Evolutionary conservation across 2,113 vertebrate species (phyloP).

Genomic region (Archocentrus centrarchus): DNA sequence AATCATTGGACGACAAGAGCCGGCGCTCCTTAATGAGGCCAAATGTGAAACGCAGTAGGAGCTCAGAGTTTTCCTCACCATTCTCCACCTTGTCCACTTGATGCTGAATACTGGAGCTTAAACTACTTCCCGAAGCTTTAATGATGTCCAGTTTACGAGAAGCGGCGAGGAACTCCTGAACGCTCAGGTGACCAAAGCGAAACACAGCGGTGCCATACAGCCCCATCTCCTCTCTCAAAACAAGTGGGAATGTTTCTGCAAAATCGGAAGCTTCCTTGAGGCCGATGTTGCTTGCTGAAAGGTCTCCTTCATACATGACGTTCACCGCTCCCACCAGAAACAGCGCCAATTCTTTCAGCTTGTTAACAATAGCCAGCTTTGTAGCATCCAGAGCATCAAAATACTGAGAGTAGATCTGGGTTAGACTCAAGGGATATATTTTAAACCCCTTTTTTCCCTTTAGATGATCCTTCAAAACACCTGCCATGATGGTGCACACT

Average conservation of each 20-base stretch:
- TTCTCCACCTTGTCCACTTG: slow-evolving; percentile 21
- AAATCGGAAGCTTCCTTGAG: slow-evolving; percentile 24
- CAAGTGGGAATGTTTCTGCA: slow-evolving; percentile 33
- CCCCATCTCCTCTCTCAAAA: slow-evolving; percentile 53
- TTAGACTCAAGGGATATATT: slow-evolving; percentile 41
- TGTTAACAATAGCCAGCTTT: neutral
- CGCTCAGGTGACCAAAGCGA: slow-evolving; percentile 50
- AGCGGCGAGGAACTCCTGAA: slow-evolving; percentile 64
- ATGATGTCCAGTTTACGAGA: slow-evolving; percentile 16
- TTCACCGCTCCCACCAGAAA: neutral
- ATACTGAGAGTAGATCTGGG: slow-evolving; percentile 29
- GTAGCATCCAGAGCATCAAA: neutral
- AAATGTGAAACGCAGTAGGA: slow-evolving; percentile 53
- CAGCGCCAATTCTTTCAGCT: slow-evolving; percentile 47
- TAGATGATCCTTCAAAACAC: slow-evolving; percentile 33
- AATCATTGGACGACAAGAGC: neutral
- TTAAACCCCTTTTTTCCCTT: slow-evolving; percentile 6
- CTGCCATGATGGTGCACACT: slow-evolving; percentile 54
- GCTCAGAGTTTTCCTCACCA: neutral
- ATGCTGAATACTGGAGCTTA: rapidly evolving
- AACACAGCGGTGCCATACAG: slow-evolving; percentile 42
- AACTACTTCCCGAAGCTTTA: rapidly evolving
- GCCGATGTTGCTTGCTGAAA: slow-evolving; percentile 32
- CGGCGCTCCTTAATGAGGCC: slow-evolving; percentile 45
- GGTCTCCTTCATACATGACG: slow-evolving; percentile 36